These are phyloP conservation scores for Drosophila persimilis DNA, from an alignment of 1,140 invertebrate genomes.

Conservation along the genomic window DNA sequence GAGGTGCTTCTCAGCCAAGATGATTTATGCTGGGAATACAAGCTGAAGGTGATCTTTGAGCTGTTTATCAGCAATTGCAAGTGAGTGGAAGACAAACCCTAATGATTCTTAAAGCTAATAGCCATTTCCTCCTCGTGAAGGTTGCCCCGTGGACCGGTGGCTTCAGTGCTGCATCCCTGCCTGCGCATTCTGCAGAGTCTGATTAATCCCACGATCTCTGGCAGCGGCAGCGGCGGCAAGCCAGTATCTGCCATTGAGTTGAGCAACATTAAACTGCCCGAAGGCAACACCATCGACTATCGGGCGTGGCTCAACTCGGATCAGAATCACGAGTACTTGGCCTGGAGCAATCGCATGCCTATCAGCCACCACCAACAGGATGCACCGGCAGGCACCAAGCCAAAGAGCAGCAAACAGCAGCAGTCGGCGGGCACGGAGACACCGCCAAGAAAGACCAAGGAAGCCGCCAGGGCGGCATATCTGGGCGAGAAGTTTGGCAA, in stretches of 20 bases:
- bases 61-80: slow-evolving; percentile 91
- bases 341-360: slow-evolving; percentile 85
- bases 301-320: slow-evolving; percentile 91
- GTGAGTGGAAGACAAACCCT: slow-evolving; percentile 44
- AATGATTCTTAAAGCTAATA: slow-evolving; percentile 84
- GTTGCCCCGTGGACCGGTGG: slow-evolving; percentile 70
- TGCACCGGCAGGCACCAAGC: not conserved
- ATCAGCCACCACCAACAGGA: slow-evolving; percentile 26
- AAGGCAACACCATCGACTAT: slow-evolving; percentile 89
- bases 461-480: slow-evolving; percentile 85
- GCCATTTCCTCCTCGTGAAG: slow-evolving; percentile 89
- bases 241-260: slow-evolving; percentile 53
- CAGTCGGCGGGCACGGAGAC: slow-evolving; percentile 9
- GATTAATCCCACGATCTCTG: slow-evolving; percentile 88
- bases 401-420: slow-evolving; percentile 17
- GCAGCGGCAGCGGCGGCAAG: slow-evolving; percentile 84
- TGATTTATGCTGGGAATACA: slow-evolving; percentile 97
- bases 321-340: slow-evolving; percentile 87
- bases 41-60: slow-evolving; percentile 94
- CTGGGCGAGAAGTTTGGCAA: slow-evolving; percentile 91
- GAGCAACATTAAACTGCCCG: slow-evolving; percentile 85
- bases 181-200: slow-evolving; percentile 92
- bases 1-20: slow-evolving; percentile 95
- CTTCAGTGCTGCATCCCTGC: slow-evolving; percentile 86
- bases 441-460: slow-evolving; percentile 17